phyloP scores from a whole-genome alignment of 2,797 vertebrate genomes.

The Phaenicophaeus curvirostris region DNA sequence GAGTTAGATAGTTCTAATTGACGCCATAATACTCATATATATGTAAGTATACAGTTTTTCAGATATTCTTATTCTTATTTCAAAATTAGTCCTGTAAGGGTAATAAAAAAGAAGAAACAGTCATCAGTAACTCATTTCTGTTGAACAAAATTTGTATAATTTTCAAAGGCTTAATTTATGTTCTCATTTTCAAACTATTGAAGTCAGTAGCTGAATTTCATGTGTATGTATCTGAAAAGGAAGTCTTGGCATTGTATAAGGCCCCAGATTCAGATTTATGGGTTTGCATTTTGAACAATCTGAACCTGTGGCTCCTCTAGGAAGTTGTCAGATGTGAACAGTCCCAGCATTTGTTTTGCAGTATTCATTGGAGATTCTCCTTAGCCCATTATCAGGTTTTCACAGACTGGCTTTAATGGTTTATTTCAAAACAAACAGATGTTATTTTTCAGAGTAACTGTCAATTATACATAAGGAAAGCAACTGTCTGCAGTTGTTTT shows the following conservation, averaged over 20 bases:
- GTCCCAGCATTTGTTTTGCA: background rate
- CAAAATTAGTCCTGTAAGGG: background rate
- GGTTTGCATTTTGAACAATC: background rate
- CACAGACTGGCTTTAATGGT: background rate
- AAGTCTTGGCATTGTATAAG: background rate
- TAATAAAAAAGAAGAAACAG: background rate
- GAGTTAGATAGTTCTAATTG: background rate
- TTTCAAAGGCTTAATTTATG: background rate
- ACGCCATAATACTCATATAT: background rate
- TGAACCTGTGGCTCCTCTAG: background rate
- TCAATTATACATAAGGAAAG: background rate
- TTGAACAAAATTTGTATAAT: background rate
- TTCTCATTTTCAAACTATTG: background rate
- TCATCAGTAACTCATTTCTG: background rate
- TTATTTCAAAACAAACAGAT: background rate
- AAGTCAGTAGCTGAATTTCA: background rate
- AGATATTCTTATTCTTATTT: background rate
- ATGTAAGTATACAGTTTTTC: background rate
- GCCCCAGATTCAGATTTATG: background rate
- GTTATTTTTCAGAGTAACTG: background rate
- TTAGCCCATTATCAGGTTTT: background rate
- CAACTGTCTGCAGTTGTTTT: background rate
- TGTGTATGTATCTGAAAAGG: background rate
- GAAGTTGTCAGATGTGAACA: background rate
- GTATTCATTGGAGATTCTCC: background rate